Percentiles rank a stretch among this genome's conserved stretches.
Conservation (phyloP, 2,888 invertebrate species). For the Zygogramma bicolorata region DNA sequence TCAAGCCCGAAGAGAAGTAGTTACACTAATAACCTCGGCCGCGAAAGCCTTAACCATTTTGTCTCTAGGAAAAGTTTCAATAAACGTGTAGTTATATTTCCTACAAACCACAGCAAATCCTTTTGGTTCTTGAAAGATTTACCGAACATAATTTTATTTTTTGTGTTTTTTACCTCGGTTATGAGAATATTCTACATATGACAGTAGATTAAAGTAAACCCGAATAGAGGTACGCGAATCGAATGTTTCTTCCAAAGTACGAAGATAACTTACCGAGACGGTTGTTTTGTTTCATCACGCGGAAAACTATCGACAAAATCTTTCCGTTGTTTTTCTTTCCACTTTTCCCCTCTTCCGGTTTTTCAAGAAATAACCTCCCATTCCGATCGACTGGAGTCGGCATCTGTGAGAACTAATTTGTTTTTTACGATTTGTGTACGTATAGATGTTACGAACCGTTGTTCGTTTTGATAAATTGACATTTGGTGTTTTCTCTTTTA, state of each 20-base stretch:
- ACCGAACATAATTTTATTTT: not conserved
- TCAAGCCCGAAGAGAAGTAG: too few relatives aligned
- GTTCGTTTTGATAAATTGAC: constrained; percentile 4
- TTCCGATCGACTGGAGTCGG: constrained; percentile 14
- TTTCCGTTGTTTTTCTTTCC: constrained; percentile 22
- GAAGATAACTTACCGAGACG: not conserved
- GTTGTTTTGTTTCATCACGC: constrained; percentile 18
- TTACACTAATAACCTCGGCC: too few relatives aligned
- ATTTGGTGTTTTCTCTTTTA: constrained; percentile 1
- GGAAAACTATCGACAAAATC: constrained; percentile 23
- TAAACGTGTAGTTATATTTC: too few relatives aligned
- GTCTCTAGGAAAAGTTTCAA: too few relatives aligned
- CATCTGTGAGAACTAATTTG: constrained; percentile 16
- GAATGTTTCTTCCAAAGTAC: not conserved
- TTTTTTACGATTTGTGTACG: constrained; percentile 15
- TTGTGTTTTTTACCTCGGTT: not conserved
- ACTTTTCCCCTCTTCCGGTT: constrained; percentile 9
- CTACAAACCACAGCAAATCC: too few relatives aligned
- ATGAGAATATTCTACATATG: not conserved
- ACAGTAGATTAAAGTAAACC: not conserved
- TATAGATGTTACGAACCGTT: not conserved
- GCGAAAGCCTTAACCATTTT: too few relatives aligned
- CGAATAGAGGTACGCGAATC: not conserved
- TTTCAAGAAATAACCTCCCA: not conserved
- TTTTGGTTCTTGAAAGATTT: too few relatives aligned